Base-by-base conservation (phyloP, 2,113 vertebrate species). In the Rana temporaria region DNA sequence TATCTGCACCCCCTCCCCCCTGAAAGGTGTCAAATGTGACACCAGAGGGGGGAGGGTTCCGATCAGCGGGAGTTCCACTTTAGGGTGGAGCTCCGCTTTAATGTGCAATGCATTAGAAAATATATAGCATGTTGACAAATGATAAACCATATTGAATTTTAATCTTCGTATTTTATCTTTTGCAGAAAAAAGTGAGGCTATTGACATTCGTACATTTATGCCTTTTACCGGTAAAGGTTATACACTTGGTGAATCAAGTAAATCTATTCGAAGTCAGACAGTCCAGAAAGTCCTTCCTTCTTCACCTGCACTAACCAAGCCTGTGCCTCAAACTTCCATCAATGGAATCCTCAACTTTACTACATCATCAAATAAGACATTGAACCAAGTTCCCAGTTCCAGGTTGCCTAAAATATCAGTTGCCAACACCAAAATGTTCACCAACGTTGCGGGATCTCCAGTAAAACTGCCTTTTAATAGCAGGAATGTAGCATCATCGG, bases 151-250 rank as follows among this genome's bases (percentile, higher is more conserved):
- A 48, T 48, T 48, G 12, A 48, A 9, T 11, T 48, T 48, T 14
- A 14, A 42, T 48, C 15, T 20, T 74, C 4, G 24, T 12, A 65
- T 55, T 70, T 82, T 72, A 82, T 72, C 77, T 74, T 85, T 90
- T 90, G 24, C 88, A 96, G 96, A 70, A 63, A 89, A 85, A 79
- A 85, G 89, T 19, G 84, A 84, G 26, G 87, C 22, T 6, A 86
- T 70, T 71, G 91, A 90, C 64, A 89, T 79, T 0, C 90, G 93
- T 82, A 91, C 87, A 9, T 18, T 94, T 6, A 87, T 93, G 15
- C 95, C 96, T 5, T 99, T 99, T 42, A 95, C 91, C 75, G 98
- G 98, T 8, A 96, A 79, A 78, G 97, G 97, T 0, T 93, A 95
- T 85, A 71, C 92, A 1, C 94, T 99, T 5, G 95, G 95, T 80